phyloP scores from a whole-genome alignment of 2,888 invertebrate genomes.

The Icerya purchasi region DNA sequence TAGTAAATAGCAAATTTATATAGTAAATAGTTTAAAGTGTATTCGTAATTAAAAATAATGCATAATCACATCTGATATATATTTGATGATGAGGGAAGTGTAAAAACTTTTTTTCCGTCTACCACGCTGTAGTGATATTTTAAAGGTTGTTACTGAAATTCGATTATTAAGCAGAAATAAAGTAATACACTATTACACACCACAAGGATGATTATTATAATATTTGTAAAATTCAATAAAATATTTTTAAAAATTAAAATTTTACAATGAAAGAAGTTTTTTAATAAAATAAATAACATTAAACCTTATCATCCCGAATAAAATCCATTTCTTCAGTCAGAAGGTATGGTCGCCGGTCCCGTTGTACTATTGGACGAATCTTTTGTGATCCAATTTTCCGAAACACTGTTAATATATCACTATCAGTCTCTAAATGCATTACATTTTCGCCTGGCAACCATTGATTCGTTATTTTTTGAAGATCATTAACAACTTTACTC shows the following conservation, averaged over 20 bases:
- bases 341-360: constrained; percentile 63
- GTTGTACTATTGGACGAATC: constrained; percentile 44
- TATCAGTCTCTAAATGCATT: constrained; percentile 47
- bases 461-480: constrained; percentile 41
- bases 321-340: constrained; percentile 60
- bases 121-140: too few relatives aligned
- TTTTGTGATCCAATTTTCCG: constrained; percentile 64
- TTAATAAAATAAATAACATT: neutral
- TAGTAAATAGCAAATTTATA: too few relatives aligned
- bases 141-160: too few relatives aligned
- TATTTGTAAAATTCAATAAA: too few relatives aligned
- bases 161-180: too few relatives aligned
- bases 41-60: too few relatives aligned
- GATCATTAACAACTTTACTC: constrained; percentile 39
- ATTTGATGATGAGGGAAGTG: too few relatives aligned
- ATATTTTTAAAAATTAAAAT: neutral
- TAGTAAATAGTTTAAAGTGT: too few relatives aligned
- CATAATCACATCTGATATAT: too few relatives aligned
- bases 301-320: constrained; percentile 26
- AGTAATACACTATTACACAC: too few relatives aligned
- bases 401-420: constrained; percentile 52
- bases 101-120: too few relatives aligned
- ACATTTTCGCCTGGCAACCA: constrained; percentile 67
- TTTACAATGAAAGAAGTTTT: neutral
- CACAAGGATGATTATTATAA: too few relatives aligned